Evolutionary conservation across 2,888 invertebrate genomes (phyloP), one percentile per base, ranked within the genome.

Genomic region (Noctua pronuba): DNA sequence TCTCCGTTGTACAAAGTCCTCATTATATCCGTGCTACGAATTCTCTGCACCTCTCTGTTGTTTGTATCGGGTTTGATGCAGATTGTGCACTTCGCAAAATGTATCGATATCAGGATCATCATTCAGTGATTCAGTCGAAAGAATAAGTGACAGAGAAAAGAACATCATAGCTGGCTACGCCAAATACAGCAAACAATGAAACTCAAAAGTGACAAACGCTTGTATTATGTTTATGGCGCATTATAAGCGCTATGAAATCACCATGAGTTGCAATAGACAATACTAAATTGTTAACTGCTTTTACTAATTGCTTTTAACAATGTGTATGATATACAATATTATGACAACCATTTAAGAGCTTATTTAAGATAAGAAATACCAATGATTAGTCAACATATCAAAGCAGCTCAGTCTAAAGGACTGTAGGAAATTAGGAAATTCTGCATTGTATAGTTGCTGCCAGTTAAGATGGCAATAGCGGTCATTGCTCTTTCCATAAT

Each of bases 241-340:
- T 28, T 73, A 70, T 58, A 69, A 38, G 66, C 70, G 64, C 70
- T 67, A 76, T 73, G 73, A 58, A 69, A 75, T 69, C 65, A 64
- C 18, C 72, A 46, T 64, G 58, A 75, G 55, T 67, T 65, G 58
- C 66, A 46, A 68, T 66, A 52, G 79, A 83, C 80, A 83, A 79
- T 70, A 66, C 69, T 52, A 60, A 62, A 38, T 66, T 44, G 64
- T 35, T 28, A 31, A 68, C 44, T 24, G 18, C 52, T 73, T 52
- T 68, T 68, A 73, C 13, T 73, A 49, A 62, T 72, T 13, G 60
- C 11, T 58, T 66, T 46, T n/a, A 65, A 38, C 44, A 55, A 55
- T 68, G 38, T 16, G 18, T 16, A n/a, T n/a, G 46, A 52, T 65
- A 41, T 55, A 71, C 10, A 64, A 41, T 28, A 18, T 64, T 65